Percentiles rank a stretch among this genome's conserved stretches.
These are phyloP conservation scores for Corvus moneduloides DNA, from an alignment of 2,113 vertebrate genomes.

Conservation along the genomic window DNA sequence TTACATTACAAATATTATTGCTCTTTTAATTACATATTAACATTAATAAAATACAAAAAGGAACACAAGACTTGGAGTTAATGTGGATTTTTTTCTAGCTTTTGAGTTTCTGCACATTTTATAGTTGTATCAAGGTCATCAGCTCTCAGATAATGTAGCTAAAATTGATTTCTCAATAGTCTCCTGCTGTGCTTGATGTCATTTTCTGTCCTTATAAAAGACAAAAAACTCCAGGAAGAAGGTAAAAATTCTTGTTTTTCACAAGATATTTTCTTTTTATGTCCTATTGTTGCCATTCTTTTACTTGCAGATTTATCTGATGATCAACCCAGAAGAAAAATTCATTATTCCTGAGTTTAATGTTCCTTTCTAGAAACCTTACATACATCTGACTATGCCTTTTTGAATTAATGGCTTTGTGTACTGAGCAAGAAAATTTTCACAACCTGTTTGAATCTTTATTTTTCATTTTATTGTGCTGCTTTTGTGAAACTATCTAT, in stretches of 20 bases:
- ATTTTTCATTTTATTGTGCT: not conserved
- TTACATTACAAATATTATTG: not conserved
- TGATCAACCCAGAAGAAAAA: not conserved
- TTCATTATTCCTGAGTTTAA: not conserved
- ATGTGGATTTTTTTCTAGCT: not conserved
- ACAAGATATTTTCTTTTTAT: not conserved
- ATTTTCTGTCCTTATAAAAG: not conserved
- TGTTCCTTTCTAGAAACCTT: not conserved
- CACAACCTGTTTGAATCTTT: not conserved
- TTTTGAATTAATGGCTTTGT: not conserved
- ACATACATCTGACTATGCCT: not conserved
- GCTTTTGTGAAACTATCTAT: not conserved
- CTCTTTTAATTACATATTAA: not conserved
- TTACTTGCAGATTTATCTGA: not conserved
- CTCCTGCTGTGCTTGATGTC: slow-evolving; percentile 19
- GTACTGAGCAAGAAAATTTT: not conserved
- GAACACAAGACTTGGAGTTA: not conserved
- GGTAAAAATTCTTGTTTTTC: not conserved
- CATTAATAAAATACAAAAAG: not conserved
- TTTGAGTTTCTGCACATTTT: not conserved
- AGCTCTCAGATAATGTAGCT: slow-evolving; percentile 1
- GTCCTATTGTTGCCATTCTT: not conserved
- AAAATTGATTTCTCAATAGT: slow-evolving; percentile 28
- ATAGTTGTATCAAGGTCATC: slow-evolving; percentile 22
- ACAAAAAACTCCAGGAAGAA: not conserved